These are phyloP conservation scores for Pissodes strobi DNA, from an alignment of 1,140 invertebrate genomes.

Conservation along the genomic window DNA sequence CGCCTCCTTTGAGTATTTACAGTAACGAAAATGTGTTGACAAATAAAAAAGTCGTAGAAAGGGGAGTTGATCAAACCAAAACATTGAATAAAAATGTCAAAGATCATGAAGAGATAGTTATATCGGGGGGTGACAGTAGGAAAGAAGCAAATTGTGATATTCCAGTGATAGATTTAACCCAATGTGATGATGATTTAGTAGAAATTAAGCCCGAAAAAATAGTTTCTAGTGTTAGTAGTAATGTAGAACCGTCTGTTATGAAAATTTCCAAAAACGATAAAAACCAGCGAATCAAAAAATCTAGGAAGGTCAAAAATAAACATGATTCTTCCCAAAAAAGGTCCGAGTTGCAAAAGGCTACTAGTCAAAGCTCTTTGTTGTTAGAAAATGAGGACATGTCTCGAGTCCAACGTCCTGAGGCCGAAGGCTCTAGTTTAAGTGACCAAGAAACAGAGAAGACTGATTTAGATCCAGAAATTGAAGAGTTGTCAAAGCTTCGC, in stretches of 20 bases:
- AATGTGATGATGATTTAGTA: conserved; percentile 48
- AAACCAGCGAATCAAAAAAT: conserved; percentile 41
- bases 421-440: conserved; percentile 58
- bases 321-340: conserved; percentile 4
- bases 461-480: conserved; percentile 74
- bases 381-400: conserved; percentile 52
- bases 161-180: conserved; percentile 55
- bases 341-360: neutral
- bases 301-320: conserved; percentile 33
- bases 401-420: conserved; percentile 59
- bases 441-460: conserved; percentile 56
- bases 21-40: conserved; percentile 46
- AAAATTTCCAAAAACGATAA: conserved; percentile 43
- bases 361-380: conserved; percentile 4
- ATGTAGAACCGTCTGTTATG: conserved; percentile 20
- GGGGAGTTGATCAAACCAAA: conserved; percentile 26
- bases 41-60: conserved; percentile 24
- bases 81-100: conserved; percentile 34
- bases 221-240: conserved; percentile 36
- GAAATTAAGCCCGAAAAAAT: conserved; percentile 32
- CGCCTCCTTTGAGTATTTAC: conserved; percentile 34
- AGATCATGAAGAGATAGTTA: neutral
- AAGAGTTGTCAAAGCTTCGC: conserved; percentile 77
- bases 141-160: conserved; percentile 43
- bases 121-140: conserved; percentile 31